phyloP scores from a whole-genome alignment of 2,888 invertebrate genomes.

The Chrysodeixis includens region DNA sequence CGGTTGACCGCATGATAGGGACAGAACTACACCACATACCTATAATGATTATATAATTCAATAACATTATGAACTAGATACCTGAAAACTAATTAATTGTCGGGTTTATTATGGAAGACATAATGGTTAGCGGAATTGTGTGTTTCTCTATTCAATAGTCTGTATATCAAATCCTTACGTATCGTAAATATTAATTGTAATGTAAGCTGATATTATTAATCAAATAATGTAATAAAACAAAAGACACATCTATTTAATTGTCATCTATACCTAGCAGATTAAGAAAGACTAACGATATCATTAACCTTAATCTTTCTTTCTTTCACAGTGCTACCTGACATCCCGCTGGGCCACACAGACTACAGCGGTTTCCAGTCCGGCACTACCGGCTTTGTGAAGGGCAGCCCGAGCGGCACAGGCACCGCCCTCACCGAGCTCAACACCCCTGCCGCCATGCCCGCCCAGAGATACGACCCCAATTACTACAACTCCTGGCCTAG shows the following conservation, averaged over 20 bases:
- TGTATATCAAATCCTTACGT: too few species aligned
- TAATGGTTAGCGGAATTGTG: not conserved
- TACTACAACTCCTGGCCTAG: slow-evolving; percentile 90
- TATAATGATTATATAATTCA: slow-evolving; percentile 45
- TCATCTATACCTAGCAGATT: not conserved
- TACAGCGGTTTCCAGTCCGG: slow-evolving; percentile 81
- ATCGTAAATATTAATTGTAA: too few species aligned
- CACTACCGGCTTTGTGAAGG: slow-evolving; percentile 77
- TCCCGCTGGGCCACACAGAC: slow-evolving; percentile 83
- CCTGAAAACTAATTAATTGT: slow-evolving; percentile 13
- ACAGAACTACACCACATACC: slow-evolving; percentile 51
- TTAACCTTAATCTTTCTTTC: slow-evolving; percentile 19
- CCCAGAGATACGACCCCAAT: slow-evolving; percentile 87
- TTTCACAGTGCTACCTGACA: slow-evolving; percentile 88
- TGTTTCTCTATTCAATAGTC: too few species aligned
- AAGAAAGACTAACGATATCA: not conserved
- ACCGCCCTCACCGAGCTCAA: slow-evolving; percentile 85
- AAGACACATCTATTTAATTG: too few species aligned
- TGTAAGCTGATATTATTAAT: too few species aligned
- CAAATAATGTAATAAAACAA: too few species aligned
- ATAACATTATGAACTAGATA: slow-evolving; percentile 43
- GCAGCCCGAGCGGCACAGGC: slow-evolving; percentile 77
- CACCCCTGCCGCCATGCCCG: slow-evolving; percentile 68
- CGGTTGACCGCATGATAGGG: slow-evolving; percentile 73
- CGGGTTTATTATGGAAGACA: not conserved